These are phyloP conservation scores for Petroica traversi DNA, from an alignment of 2,113 vertebrate species.

Conservation along the genomic window DNA sequence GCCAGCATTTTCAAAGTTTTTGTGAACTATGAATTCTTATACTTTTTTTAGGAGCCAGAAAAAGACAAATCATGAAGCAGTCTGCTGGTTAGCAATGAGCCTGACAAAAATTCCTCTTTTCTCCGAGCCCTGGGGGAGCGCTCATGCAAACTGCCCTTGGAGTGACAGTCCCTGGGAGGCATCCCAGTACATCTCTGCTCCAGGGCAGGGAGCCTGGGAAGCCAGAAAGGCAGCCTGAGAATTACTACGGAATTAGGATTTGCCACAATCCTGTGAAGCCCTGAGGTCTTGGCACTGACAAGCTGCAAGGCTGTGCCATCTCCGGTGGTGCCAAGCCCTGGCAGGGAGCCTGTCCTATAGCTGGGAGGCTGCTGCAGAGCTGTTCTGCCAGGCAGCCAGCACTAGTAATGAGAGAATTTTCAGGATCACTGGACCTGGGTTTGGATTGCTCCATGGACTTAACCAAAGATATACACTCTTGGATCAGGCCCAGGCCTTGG, in stretches of 20 bases:
- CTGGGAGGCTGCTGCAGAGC: background rate
- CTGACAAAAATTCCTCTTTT: background rate
- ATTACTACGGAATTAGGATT: background rate
- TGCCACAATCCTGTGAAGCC: background rate
- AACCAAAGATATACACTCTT: background rate
- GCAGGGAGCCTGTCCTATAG: background rate
- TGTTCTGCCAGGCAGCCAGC: background rate
- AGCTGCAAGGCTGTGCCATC: background rate
- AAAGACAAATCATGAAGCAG: background rate
- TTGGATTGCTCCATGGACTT: background rate
- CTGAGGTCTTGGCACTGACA: background rate
- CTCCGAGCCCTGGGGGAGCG: background rate
- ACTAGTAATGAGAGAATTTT: background rate
- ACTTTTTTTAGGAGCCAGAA: background rate
- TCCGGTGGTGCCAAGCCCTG: rapidly evolving
- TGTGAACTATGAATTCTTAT: background rate
- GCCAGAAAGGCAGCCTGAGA: background rate
- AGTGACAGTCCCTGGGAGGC: background rate
- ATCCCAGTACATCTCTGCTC: background rate
- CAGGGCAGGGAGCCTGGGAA: slow-evolving; percentile 26
- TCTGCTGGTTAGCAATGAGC: background rate
- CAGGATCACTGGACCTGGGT: background rate
- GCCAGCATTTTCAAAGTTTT: background rate
- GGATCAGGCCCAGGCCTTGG: background rate
- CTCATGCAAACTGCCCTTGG: background rate